Conservation (phyloP, 2,113 vertebrate species). For the Pungitius pungitius region DNA sequence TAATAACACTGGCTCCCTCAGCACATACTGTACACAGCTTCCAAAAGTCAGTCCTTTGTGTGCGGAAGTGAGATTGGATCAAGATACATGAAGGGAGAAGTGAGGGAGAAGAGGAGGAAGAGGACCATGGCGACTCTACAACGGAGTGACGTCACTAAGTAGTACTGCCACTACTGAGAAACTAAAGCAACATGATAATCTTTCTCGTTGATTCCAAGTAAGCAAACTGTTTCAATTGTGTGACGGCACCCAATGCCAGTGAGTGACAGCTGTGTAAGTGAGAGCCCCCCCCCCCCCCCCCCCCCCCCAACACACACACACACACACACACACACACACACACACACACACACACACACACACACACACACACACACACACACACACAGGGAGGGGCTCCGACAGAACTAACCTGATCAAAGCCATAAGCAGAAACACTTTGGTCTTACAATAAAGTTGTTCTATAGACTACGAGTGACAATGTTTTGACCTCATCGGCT, state of each 20-base stretch:
- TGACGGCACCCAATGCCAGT: background rate
- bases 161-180: background rate
- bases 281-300: background rate
- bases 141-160: background rate
- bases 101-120: background rate
- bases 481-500: background rate
- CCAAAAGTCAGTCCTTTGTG: background rate
- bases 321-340: too few species aligned
- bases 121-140: background rate
- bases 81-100: background rate
- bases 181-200: background rate
- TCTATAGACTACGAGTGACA: background rate
- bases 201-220: background rate
- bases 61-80: background rate
- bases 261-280: background rate
- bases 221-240: background rate
- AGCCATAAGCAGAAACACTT: background rate
- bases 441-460: background rate
- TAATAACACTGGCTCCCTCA: conserved; percentile 16
- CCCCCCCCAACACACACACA: too few species aligned
- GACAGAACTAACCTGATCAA: background rate
- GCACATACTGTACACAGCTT: background rate
- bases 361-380: too few species aligned
- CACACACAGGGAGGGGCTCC: background rate
- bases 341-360: too few species aligned